Conservation (phyloP, 2,888 invertebrate species). For the Sialis fuliginosa region DNA sequence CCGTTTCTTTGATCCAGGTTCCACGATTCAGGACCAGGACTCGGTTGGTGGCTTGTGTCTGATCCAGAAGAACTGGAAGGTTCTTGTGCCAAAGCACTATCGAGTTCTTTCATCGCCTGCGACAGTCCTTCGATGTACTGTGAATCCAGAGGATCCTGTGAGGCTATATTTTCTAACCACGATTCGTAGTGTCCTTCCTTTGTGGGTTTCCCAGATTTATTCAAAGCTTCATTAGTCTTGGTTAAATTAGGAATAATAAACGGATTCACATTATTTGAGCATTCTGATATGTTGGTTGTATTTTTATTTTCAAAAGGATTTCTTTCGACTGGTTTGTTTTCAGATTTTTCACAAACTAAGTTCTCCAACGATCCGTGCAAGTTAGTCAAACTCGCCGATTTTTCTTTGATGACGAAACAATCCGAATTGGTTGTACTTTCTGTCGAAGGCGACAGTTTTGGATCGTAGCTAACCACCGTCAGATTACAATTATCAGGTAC, state of each 20-base stretch:
- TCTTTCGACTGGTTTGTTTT: not conserved
- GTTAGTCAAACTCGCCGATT: slow-evolving; percentile 40
- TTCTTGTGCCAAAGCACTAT: slow-evolving; percentile 41
- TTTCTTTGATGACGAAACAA: slow-evolving; percentile 15
- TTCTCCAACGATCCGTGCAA: slow-evolving; percentile 52
- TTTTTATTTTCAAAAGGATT: not conserved
- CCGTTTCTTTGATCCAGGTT: slow-evolving; percentile 6
- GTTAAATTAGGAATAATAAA: not conserved
- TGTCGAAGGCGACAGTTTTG: slow-evolving; percentile 1
- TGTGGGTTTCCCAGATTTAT: not conserved
- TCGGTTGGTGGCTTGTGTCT: slow-evolving; percentile 36
- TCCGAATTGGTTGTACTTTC: slow-evolving; percentile 3
- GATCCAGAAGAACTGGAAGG: slow-evolving; percentile 39
- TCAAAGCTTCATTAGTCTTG: not conserved
- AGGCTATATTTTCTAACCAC: slow-evolving; percentile 40
- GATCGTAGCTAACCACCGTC: not conserved
- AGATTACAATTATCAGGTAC: not conserved
- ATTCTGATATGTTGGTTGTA: slow-evolving; percentile 1
- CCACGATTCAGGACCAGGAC: slow-evolving; percentile 30
- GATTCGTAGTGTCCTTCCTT: slow-evolving; percentile 25
- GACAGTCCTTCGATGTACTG: slow-evolving; percentile 40
- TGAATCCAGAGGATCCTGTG: slow-evolving; percentile 37
- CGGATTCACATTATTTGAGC: not conserved
- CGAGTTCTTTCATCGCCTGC: slow-evolving; percentile 43
- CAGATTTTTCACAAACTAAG: slow-evolving; percentile 17